Conservation (phyloP, 1,140 invertebrate genomes). For the Galleria mellonella region DNA sequence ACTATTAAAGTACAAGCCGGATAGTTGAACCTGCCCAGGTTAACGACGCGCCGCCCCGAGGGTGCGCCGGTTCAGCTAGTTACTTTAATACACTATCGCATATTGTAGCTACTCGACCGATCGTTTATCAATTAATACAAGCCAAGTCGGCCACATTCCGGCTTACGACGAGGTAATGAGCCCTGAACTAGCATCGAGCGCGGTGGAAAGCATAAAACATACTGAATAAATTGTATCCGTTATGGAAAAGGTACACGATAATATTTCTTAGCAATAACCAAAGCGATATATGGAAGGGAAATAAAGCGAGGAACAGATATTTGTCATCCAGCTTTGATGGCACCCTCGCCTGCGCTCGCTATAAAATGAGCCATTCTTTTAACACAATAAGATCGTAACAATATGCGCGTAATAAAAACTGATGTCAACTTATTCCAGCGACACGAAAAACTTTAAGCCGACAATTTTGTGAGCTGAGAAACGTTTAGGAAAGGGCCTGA, state of each 20-base stretch:
- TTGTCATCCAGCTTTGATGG: not conserved
- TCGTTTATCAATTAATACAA: too few relatives aligned
- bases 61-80: too few relatives aligned
- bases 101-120: too few relatives aligned
- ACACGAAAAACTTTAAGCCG: too few relatives aligned
- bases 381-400: slow-evolving; percentile 1
- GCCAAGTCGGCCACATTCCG: too few relatives aligned
- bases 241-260: slow-evolving; percentile 1
- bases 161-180: not conserved
- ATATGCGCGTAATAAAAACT: slow-evolving; percentile 3
- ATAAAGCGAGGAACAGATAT: slow-evolving; percentile 5
- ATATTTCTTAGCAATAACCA: slow-evolving; percentile 6
- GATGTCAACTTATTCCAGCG: not conserved
- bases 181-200: not conserved
- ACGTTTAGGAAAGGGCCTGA: too few relatives aligned
- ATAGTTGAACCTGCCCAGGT: too few relatives aligned
- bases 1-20: not conserved
- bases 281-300: slow-evolving; percentile 4
- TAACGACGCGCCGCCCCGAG: too few relatives aligned
- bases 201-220: not conserved
- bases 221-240: not conserved
- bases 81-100: too few relatives aligned
- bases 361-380: not conserved
- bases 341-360: not conserved
- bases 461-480: too few relatives aligned